These are phyloP conservation scores for Psilanteris sp. DNA, from an alignment of 1,140 invertebrate species.

Conservation along the genomic window DNA sequence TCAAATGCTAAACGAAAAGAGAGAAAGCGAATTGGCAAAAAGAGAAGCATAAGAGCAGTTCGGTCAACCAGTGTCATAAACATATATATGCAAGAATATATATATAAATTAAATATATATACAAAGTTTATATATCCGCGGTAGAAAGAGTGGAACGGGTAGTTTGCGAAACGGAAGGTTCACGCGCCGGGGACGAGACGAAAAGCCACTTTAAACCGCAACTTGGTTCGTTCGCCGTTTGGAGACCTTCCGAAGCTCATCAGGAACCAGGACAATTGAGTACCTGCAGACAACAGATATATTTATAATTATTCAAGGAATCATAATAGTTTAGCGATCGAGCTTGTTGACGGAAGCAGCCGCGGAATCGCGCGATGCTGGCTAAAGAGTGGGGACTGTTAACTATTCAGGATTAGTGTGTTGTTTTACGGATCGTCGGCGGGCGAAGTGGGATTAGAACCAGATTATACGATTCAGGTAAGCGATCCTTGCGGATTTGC, in stretches of 20 bases:
- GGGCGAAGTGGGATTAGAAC: constrained; percentile 22
- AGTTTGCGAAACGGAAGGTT: constrained; percentile 44
- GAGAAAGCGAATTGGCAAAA: constrained; percentile 43
- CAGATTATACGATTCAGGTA: constrained; percentile 40
- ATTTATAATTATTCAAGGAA: constrained; percentile 72
- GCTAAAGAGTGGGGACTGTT: constrained; percentile 32
- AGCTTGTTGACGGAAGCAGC: constrained; percentile 38
- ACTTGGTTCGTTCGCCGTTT: constrained; percentile 34
- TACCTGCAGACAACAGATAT: constrained; percentile 76
- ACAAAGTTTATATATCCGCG: constrained; percentile 63
- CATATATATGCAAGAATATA: constrained; percentile 62
- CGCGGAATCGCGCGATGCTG: constrained; percentile 36
- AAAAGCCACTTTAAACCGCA: constrained; percentile 43
- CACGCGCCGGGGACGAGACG: constrained; percentile 30
- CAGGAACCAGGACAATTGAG: constrained; percentile 75
- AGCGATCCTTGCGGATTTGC: too few relatives aligned
- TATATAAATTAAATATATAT: constrained; percentile 60
- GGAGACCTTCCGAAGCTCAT: constrained; percentile 62
- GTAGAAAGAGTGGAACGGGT: constrained; percentile 37
- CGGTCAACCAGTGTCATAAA: constrained; percentile 53
- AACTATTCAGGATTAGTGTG: constrained; percentile 56
- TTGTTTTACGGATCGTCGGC: constrained; percentile 34
- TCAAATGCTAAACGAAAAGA: constrained; percentile 55
- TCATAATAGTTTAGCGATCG: constrained; percentile 51
- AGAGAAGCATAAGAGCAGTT: constrained; percentile 42